These are phyloP conservation scores for Enhydra lutris DNA, from an alignment of 2,113 vertebrate species.

Conservation along the genomic window DNA sequence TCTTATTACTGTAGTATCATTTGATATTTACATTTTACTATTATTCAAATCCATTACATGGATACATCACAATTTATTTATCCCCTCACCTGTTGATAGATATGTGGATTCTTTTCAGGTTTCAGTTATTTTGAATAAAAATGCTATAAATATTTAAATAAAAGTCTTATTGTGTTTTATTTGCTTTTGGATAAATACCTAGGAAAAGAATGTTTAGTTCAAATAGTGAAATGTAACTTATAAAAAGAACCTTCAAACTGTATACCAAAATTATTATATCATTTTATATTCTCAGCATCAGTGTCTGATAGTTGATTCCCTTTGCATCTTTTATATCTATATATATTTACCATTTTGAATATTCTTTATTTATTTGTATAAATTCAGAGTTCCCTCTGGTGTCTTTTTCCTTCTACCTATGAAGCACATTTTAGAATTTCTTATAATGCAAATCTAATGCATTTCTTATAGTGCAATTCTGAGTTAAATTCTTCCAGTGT, in stretches of 20 bases:
- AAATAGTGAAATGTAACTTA: background rate
- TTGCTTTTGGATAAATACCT: background rate
- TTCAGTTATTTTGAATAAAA: background rate
- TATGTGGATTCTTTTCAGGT: background rate
- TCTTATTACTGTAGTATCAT: background rate
- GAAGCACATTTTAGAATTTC: background rate
- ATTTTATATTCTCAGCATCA: background rate
- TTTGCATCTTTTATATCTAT: background rate
- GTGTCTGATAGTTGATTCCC: background rate
- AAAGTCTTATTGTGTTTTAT: background rate
- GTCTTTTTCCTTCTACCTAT: background rate
- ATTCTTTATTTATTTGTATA: background rate
- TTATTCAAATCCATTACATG: background rate
- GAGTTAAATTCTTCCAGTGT: background rate
- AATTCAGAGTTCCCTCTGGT: background rate
- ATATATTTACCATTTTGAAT: background rate
- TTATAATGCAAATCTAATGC: background rate
- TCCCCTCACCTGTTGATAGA: background rate
- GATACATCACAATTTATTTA: background rate
- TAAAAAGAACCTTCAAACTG: background rate
- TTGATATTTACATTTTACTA: background rate
- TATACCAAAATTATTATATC: background rate
- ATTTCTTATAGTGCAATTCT: background rate
- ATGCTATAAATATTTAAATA: background rate
- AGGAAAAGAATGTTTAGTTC: background rate